Evolutionary conservation across 2,113 vertebrate species (phyloP).

Genomic region (Synodontis membranacea): DNA sequence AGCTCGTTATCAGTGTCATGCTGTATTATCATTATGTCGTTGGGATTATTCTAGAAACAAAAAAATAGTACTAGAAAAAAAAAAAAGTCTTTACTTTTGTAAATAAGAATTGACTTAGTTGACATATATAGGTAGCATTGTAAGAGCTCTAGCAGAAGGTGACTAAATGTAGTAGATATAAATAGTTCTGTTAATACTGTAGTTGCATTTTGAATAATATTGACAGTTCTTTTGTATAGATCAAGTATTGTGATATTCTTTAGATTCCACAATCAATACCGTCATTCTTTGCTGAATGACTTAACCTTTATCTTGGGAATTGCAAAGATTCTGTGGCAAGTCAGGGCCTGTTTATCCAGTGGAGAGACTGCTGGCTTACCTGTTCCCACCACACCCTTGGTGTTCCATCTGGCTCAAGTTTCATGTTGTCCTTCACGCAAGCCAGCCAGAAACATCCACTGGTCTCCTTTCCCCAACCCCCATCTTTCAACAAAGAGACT

Average conservation of each 20-base stretch:
- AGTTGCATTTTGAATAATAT: background rate
- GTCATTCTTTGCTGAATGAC: slow-evolving; percentile 25
- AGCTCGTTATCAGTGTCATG: background rate
- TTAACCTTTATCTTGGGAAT: slow-evolving; percentile 44
- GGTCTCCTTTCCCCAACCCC: slow-evolving; percentile 42
- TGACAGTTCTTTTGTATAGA: background rate
- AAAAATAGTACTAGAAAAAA: background rate
- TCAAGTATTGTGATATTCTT: background rate
- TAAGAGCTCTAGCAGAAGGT: background rate
- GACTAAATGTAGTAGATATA: background rate
- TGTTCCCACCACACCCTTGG: slow-evolving; percentile 58
- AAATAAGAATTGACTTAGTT: background rate
- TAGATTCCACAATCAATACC: slow-evolving; percentile 20
- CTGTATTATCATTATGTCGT: background rate
- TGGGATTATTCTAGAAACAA: background rate
- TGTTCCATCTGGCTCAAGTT: slow-evolving; percentile 54
- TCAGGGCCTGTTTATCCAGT: slow-evolving; percentile 45
- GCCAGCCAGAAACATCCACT: slow-evolving; percentile 43
- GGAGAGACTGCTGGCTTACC: slow-evolving; percentile 45
- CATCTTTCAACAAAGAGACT: slow-evolving; percentile 52
- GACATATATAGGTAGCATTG: background rate
- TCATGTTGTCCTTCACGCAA: slow-evolving; percentile 52
- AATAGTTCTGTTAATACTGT: background rate
- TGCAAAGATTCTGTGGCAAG: slow-evolving; percentile 55
- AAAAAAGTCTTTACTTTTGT: background rate